phyloP scores from a whole-genome alignment of 2,797 vertebrate genomes.

The Etheostoma perlongum region DNA sequence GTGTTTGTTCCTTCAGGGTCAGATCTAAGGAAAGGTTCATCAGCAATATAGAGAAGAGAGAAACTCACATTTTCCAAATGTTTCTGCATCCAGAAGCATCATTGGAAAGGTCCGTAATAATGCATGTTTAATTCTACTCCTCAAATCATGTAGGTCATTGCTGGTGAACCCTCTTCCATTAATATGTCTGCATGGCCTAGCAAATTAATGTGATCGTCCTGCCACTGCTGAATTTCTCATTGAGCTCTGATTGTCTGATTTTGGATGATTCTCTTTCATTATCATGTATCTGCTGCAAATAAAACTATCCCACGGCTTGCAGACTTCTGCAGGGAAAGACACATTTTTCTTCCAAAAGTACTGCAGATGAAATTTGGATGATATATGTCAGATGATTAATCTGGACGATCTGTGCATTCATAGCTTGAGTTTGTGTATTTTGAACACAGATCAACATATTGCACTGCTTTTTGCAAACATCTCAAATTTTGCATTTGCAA shows the following conservation, averaged over 20 bases:
- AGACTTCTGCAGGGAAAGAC: not conserved
- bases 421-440: not conserved
- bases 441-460: slow-evolving; percentile 2
- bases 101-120: slow-evolving; percentile 62
- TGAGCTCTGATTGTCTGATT: slow-evolving; percentile 28
- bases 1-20: slow-evolving; percentile 47
- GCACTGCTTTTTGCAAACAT: slow-evolving; percentile 32
- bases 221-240: slow-evolving; percentile 36
- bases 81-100: slow-evolving; percentile 66
- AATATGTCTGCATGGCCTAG: slow-evolving; percentile 69
- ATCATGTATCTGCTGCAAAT: slow-evolving; percentile 30
- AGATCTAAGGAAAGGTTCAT: slow-evolving; percentile 36
- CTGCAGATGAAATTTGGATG: slow-evolving; percentile 10
- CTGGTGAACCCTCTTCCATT: slow-evolving; percentile 64
- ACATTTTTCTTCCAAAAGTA: not conserved
- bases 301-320: slow-evolving; percentile 24
- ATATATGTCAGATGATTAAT: slow-evolving; percentile 8
- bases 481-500: slow-evolving; percentile 40
- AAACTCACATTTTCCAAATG: slow-evolving; percentile 73
- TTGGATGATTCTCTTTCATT: slow-evolving; percentile 37
- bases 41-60: slow-evolving; percentile 47
- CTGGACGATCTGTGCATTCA: not conserved
- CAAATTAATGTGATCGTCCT: slow-evolving; percentile 53
- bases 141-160: slow-evolving; percentile 73
- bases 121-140: slow-evolving; percentile 73